phyloP scores from a whole-genome alignment of 2,113 vertebrate genomes.

The Corvus moneduloides region DNA sequence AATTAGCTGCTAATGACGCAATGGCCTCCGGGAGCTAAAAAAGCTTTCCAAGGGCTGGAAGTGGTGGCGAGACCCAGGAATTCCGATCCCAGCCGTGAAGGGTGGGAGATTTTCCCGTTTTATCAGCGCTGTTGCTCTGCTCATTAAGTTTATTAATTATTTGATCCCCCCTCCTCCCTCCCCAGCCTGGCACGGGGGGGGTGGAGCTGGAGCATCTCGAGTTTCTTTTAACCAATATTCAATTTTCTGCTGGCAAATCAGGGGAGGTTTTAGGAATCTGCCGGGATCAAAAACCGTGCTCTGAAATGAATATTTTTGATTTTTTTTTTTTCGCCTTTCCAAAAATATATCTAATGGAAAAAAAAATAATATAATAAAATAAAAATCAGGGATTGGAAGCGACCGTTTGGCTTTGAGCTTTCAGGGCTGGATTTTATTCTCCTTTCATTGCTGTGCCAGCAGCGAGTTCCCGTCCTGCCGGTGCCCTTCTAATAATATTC shows the following conservation, averaged over 20 bases:
- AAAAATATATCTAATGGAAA: background rate
- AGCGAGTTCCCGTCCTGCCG: background rate
- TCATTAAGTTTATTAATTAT: constrained; percentile 6
- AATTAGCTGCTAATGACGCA: background rate
- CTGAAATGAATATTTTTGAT: background rate
- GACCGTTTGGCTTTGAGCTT: background rate
- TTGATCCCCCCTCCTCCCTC: background rate
- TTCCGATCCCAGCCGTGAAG: background rate
- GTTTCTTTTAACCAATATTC: background rate
- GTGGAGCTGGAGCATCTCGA: background rate
- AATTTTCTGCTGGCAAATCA: background rate
- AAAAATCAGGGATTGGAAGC: background rate
- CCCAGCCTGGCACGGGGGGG: background rate
- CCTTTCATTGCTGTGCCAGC: background rate
- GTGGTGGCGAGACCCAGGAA: background rate
- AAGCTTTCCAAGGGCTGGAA: background rate
- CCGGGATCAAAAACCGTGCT: background rate
- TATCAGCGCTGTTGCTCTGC: background rate
- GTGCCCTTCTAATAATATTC: background rate
- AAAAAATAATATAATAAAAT: background rate
- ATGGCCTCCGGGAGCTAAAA: background rate
- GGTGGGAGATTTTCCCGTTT: background rate
- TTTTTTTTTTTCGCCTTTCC: background rate
- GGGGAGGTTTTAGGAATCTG: background rate
- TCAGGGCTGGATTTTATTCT: background rate